phyloP scores from a whole-genome alignment of 2,113 vertebrate species.

The Malurus cyaneus region DNA sequence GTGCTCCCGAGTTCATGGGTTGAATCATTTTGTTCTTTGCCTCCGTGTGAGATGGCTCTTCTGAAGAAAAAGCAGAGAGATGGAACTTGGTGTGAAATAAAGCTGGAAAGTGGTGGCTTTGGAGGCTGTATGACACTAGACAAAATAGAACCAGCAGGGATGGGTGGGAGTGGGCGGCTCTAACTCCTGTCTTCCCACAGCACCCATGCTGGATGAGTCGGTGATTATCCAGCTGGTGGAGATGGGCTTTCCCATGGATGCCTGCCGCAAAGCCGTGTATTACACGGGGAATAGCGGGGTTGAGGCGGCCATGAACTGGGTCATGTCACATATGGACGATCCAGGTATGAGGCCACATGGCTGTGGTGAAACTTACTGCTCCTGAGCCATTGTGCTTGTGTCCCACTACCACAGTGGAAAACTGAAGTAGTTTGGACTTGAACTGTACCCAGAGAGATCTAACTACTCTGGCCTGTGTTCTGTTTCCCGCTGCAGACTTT shows the following conservation, averaged over 20 bases:
- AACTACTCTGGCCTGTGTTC: neutral
- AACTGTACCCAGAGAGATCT: neutral
- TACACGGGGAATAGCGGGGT: slow-evolving; percentile 96
- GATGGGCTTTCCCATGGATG: slow-evolving; percentile 97
- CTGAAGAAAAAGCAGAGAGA: neutral
- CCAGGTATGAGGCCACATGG: slow-evolving; percentile 79
- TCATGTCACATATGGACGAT: slow-evolving; percentile 98
- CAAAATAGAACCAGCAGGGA: neutral
- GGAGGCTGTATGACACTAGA: neutral
- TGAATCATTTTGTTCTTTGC: neutral
- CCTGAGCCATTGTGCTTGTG: neutral
- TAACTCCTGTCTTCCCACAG: slow-evolving; percentile 68
- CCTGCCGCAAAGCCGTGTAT: slow-evolving; percentile 96
- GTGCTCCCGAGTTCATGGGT: neutral
- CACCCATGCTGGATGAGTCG: slow-evolving; percentile 93
- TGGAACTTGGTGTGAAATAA: neutral
- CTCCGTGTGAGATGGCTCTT: neutral
- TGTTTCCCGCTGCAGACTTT: slow-evolving; percentile 82
- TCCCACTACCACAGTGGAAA: neutral
- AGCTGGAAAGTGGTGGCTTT: neutral
- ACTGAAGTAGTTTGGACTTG: neutral
- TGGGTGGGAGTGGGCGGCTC: neutral
- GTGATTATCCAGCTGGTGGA: slow-evolving; percentile 95
- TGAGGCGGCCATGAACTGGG: slow-evolving; percentile 97
- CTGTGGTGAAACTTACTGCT: rapidly evolving